Base-by-base conservation (phyloP, 2,888 invertebrate genomes). In the Cremastinae sp. region DNA sequence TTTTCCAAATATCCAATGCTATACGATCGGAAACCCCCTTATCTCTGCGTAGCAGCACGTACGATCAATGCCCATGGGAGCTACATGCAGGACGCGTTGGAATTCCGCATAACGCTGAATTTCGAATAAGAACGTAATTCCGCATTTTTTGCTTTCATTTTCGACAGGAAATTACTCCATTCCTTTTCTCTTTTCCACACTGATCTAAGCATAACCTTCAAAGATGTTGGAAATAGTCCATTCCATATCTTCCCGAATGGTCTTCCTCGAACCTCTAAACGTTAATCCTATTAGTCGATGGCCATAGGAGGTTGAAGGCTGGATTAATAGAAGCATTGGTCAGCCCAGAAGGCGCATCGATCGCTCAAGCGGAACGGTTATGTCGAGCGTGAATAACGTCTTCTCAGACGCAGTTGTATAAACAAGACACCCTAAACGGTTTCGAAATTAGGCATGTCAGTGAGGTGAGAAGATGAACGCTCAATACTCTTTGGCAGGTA, bases 11-110 rank as follows among this genome's bases (percentile, higher is more conserved):
- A 66, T 56, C 12, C 45, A 56, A 66, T 56, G 35, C 35, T 66
- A 45, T 45, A 37, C 45, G 55, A 56, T 20, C 43, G 18, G 10
- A 28, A 41, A 66, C 28, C 66, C 45, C 12, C 66, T 66, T 66
- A 66, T 66, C 66, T 55, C 55, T 22, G n/a, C 35, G 45, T 39
- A 56, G 35, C 66, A 66, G 66, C 43, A 66, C 45, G 37, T 37
- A 45, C 66, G 66, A 66, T 66, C 66, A 56, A 66, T 56, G 18
- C 18, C n/a, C n/a, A n/a, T 22, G 9, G 20, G 5, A 12, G 14
- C 14, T 12, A 14, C 41, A 22, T 45, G 45, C n/a, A 66, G 28
- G 35, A 12, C 22, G 14, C n/a, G 53, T 41, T 22, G 20, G 22
- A 65, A 65, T 41, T 10, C 51, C 22, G 16, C 41, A 39, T 22